Conservation (phyloP, 1,140 invertebrate species). For the Thaumatotibia leucotreta region DNA sequence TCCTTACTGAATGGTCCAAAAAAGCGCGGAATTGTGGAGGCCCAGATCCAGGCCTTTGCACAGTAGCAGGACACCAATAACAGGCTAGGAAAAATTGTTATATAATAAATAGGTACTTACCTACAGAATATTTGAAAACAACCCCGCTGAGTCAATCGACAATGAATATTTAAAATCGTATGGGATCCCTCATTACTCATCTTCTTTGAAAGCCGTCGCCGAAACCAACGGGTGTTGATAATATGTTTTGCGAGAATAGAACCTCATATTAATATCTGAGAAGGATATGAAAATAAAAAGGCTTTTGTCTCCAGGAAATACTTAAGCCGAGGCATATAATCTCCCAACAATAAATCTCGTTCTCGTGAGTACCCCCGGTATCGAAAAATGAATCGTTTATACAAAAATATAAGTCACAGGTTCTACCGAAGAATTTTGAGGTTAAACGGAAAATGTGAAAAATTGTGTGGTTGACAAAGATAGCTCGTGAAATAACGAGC, state of each 20-base stretch:
- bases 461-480: neutral
- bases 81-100: too few relatives aligned
- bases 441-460: neutral
- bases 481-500: neutral
- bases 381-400: neutral
- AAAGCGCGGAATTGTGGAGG: too few relatives aligned
- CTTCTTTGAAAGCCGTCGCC: neutral
- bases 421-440: neutral
- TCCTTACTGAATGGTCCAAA: too few relatives aligned
- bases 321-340: conserved; percentile 3
- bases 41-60: too few relatives aligned
- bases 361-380: neutral
- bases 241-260: neutral
- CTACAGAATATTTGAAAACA: too few relatives aligned
- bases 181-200: neutral
- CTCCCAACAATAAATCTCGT: conserved; percentile 12
- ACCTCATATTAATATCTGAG: conserved; percentile 1
- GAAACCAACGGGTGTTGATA: neutral
- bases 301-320: neutral
- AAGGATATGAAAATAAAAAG: neutral
- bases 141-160: neutral
- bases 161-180: neutral
- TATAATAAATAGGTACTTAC: too few relatives aligned
- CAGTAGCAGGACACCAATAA: too few relatives aligned
- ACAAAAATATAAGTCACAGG: neutral